A percentile compares a stretch with the other conserved stretches of the same genome.
Conservation (phyloP, 2,888 invertebrate species). For the Acanthosoma haemorrhoidale region DNA sequence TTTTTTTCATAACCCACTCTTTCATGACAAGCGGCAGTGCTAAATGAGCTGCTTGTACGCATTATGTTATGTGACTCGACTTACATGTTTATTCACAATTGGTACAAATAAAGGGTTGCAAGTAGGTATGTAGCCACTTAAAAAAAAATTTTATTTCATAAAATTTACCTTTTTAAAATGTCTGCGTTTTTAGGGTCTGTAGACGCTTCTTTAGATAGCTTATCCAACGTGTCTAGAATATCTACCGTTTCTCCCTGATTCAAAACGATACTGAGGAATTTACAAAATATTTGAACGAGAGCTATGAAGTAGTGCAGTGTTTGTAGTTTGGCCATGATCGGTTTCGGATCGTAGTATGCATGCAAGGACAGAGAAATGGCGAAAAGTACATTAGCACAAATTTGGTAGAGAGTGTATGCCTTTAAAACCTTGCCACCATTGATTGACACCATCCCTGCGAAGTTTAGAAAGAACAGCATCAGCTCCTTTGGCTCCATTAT, state of each 20-base stretch:
- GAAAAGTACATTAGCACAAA: not conserved
- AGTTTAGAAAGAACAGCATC: slow-evolving; percentile 13
- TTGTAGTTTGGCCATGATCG: slow-evolving; percentile 4
- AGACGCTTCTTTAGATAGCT: not conserved
- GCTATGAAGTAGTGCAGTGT: slow-evolving; percentile 16
- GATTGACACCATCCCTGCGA: slow-evolving; percentile 2
- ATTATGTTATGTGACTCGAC: too few species aligned
- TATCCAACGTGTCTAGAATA: not conserved
- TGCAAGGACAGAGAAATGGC: not conserved
- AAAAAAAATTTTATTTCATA: not conserved
- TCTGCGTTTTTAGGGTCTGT: not conserved
- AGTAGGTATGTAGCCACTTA: too few species aligned
- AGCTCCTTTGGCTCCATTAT: not conserved
- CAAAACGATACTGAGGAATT: slow-evolving; percentile 4
- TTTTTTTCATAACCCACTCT: too few species aligned
- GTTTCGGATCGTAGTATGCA: not conserved
- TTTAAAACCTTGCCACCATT: not conserved
- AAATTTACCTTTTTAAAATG: not conserved
- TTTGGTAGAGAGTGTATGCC: not conserved
- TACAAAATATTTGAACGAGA: slow-evolving; percentile 11
- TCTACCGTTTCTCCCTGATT: slow-evolving; percentile 7
- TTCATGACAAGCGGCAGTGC: too few species aligned
- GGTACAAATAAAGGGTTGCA: too few species aligned
- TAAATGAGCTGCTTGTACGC: too few species aligned
- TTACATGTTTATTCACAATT: too few species aligned